A percentile compares a stretch with the other conserved stretches of the same genome.
These are phyloP conservation scores for Neomicropteryx cornuta DNA, from an alignment of 1,140 invertebrate species.

Conservation along the genomic window DNA sequence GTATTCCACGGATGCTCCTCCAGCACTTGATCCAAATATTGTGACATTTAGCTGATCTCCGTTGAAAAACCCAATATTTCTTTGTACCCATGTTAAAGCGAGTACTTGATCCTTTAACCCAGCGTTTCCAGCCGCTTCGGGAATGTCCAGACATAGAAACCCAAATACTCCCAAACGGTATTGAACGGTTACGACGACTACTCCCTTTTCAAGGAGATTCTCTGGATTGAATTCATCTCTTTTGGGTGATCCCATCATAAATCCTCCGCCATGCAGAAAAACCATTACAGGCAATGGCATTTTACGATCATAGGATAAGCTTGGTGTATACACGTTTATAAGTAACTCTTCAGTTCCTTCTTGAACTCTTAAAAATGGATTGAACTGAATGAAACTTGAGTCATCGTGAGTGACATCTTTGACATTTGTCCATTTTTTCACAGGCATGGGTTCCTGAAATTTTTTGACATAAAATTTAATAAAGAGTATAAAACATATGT, in stretches of 20 bases:
- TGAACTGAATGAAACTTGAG: too few relatives aligned
- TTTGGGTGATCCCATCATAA: slow-evolving; percentile 39
- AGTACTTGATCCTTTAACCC: slow-evolving; percentile 37
- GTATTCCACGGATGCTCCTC: slow-evolving; percentile 28
- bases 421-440: too few relatives aligned
- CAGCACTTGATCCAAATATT: slow-evolving; percentile 37
- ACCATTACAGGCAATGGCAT: slow-evolving; percentile 51
- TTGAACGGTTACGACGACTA: slow-evolving; percentile 45
- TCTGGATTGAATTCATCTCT: slow-evolving; percentile 26
- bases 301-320: slow-evolving; percentile 3
- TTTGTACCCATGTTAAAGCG: slow-evolving; percentile 27
- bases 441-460: too few relatives aligned
- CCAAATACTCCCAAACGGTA: slow-evolving; percentile 44
- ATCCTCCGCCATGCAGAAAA: slow-evolving; percentile 61
- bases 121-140: slow-evolving; percentile 36
- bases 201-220: slow-evolving; percentile 37
- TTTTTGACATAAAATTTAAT: too few relatives aligned
- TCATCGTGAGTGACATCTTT: too few relatives aligned
- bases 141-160: slow-evolving; percentile 30
- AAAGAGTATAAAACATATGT: too few relatives aligned
- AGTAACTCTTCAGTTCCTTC: too few relatives aligned
- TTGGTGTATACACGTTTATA: slow-evolving; percentile 22
- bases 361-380: too few relatives aligned
- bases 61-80: slow-evolving; percentile 27
- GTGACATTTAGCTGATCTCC: slow-evolving; percentile 31